Evolutionary conservation across 1,140 invertebrate species (phyloP).

Genomic region (Bacillus rossius): DNA sequence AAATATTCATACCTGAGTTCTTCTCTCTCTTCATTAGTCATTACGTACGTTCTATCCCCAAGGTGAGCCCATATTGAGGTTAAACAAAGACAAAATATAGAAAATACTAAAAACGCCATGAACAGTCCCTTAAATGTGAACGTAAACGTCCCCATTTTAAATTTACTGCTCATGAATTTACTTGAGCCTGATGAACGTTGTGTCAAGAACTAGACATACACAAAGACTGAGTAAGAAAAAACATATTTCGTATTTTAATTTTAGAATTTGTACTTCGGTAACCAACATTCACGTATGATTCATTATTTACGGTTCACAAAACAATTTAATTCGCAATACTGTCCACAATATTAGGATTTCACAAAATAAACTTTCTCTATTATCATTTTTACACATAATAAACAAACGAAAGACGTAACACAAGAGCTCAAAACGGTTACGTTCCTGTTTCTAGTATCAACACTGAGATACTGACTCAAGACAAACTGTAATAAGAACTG

Average conservation of each 20-base stretch:
- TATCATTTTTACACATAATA: too few relatives aligned
- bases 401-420: too few relatives aligned
- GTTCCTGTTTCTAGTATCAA: too few relatives aligned
- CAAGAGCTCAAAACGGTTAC: too few relatives aligned
- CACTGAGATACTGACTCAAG: too few relatives aligned
- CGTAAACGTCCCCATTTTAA: neutral
- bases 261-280: neutral
- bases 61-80: constrained; percentile 11
- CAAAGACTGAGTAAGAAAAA: neutral
- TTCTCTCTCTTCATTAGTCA: constrained; percentile 51
- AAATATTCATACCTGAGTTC: constrained; percentile 45
- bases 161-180: neutral
- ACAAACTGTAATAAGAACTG: too few relatives aligned
- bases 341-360: too few relatives aligned
- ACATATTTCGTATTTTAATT: neutral
- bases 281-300: too few relatives aligned
- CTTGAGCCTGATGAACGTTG: neutral
- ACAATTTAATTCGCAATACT: too few relatives aligned
- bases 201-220: constrained; percentile 2
- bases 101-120: neutral
- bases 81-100: constrained; percentile 5
- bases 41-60: constrained; percentile 25
- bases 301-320: too few relatives aligned
- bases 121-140: constrained; percentile 1
- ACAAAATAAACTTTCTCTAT: too few relatives aligned